Percentiles rank a stretch among this genome's conserved stretches.
Conservation (phyloP, 2,113 vertebrate species). For the Antechinus flavipes region DNA sequence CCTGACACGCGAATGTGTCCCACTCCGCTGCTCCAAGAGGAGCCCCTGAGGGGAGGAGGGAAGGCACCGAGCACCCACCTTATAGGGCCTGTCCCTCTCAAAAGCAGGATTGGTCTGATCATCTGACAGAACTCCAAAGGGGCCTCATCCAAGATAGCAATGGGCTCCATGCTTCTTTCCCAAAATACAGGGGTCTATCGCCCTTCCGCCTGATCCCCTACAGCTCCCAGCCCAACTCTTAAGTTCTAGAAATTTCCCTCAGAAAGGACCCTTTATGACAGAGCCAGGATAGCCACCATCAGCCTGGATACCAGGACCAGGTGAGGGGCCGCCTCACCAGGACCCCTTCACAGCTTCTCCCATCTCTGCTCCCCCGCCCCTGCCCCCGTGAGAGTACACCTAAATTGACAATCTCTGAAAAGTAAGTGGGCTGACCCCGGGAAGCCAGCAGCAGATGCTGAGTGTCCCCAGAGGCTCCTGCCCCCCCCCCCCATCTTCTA, state of each 20-base stretch:
- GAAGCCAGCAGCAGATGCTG: neutral
- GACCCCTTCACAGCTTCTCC: neutral
- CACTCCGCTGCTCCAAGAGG: conserved; percentile 44
- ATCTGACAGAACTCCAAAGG: neutral
- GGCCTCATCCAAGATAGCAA: neutral
- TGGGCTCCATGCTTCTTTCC: neutral
- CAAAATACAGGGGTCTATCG: neutral
- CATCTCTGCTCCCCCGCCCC: neutral
- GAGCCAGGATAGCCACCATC: neutral
- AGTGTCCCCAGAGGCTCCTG: neutral
- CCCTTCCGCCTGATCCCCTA: neutral
- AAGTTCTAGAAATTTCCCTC: neutral
- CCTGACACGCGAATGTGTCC: conserved; percentile 38
- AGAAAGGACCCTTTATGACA: neutral
- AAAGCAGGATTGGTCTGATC: neutral
- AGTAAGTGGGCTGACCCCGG: neutral
- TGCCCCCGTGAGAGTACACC: neutral
- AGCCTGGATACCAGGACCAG: neutral
- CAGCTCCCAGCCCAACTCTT: neutral
- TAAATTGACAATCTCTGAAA: neutral
- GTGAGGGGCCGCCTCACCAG: neutral
- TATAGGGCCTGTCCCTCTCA: neutral
- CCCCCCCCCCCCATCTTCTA: neutral
- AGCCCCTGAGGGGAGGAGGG: conserved; percentile 37
- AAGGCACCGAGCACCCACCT: neutral